Evolutionary conservation across 2,113 vertebrate species (phyloP).

Genomic region (Takifugu bimaculatus): DNA sequence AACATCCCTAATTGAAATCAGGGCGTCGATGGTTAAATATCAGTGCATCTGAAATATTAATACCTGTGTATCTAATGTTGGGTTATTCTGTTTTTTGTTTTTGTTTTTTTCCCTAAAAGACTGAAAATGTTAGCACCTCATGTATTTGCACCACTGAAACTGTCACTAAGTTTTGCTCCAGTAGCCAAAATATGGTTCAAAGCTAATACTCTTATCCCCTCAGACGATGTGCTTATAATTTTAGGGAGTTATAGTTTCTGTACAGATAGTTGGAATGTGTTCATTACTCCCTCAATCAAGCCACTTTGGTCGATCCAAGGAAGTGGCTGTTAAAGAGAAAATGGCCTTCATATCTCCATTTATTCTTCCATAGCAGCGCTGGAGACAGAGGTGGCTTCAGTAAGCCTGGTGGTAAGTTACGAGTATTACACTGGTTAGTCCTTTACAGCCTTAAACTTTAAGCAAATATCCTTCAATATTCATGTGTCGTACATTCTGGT

Average conservation of each 20-base stretch:
- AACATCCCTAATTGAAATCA: neutral
- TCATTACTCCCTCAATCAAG: slow-evolving; percentile 82
- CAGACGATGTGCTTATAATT: slow-evolving; percentile 41
- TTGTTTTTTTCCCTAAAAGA: slow-evolving; percentile 32
- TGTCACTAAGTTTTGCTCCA: slow-evolving; percentile 59
- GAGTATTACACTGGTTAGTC: slow-evolving; percentile 97
- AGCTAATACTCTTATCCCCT: slow-evolving; percentile 34
- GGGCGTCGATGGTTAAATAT: slow-evolving; percentile 4
- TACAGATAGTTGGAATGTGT: slow-evolving; percentile 88
- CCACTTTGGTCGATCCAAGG: slow-evolving; percentile 91
- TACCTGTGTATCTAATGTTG: slow-evolving; percentile 30
- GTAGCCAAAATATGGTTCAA: slow-evolving; percentile 36
- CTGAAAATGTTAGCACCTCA: slow-evolving; percentile 30
- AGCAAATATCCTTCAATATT: slow-evolving; percentile 69
- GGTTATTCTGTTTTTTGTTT: slow-evolving; percentile 12
- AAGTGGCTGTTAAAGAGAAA: slow-evolving; percentile 98
- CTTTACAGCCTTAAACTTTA: slow-evolving; percentile 73
- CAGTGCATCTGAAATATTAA: slow-evolving; percentile 64
- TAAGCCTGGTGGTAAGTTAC: slow-evolving; percentile 99
- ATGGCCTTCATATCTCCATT: slow-evolving; percentile 99
- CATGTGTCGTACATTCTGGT: slow-evolving; percentile 62
- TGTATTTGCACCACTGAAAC: slow-evolving; percentile 43
- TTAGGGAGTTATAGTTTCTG: slow-evolving; percentile 55
- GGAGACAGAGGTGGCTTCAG: slow-evolving; percentile 99
- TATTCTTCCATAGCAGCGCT: slow-evolving; percentile 99